Evolutionary conservation across 2,113 vertebrate species (phyloP), one percentile per base, ranked within the genome.

Genomic region (Geothlypis trichas): DNA sequence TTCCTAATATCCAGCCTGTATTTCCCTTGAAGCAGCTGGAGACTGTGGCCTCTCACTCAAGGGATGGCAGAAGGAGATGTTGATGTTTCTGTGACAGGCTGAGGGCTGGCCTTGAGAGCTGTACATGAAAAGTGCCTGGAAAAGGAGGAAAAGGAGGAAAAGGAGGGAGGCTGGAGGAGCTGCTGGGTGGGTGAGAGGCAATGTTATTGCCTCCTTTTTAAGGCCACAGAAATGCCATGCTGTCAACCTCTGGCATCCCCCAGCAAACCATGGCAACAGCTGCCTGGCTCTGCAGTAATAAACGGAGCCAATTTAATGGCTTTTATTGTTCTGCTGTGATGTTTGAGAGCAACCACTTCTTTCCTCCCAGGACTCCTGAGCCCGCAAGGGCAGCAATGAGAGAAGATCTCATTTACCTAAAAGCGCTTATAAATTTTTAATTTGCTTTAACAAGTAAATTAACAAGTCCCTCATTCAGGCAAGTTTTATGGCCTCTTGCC

Each of bases 371-470:
- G 99, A 98, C 98, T 98, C 96, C 96, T 83, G 96, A 98, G 98
- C 98, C 98, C 98, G 93, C 98, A 95, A 99, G 98, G 98, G 98
- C 98, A 97, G 98, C 99, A 98, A 98, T 98, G 98, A 99, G 99
- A 99, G 98, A 99, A 98, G 98, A 99, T 99, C 99, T 99, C 99
- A 99, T 99, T 99, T 99, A 99, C 99, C 99, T 99, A 99, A 99
- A 99, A 99, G 99, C 98, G 96, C 99, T 99, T 99, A 99, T 99
- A 99, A 98, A 99, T 99, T 99, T 99, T 99, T 99, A 99, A 99
- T 99, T 99, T 99, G 99, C 99, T 99, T 99, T 99, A 99, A 99
- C 99, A 99, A 99, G 99, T 99, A 99, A 99, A 99, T 99, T 99
- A 99, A 99, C 99, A 99, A 99, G 99, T 99, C 99, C 99, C 99